These are phyloP conservation scores for Calyptommatus sinebrachiatus DNA, from an alignment of 2,113 vertebrate species.

Conservation along the genomic window DNA sequence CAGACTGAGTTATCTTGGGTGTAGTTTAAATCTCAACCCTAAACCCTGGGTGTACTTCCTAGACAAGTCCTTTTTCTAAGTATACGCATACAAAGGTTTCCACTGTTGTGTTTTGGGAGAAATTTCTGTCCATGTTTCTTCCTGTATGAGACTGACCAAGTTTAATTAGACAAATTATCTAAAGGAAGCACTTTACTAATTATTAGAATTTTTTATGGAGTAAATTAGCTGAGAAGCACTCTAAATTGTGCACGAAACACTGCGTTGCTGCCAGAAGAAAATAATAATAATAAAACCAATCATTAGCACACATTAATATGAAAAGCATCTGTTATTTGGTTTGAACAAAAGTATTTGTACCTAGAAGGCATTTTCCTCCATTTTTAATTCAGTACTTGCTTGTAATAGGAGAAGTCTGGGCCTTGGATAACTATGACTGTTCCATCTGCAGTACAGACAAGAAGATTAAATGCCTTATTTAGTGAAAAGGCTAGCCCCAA, in stretches of 20 bases:
- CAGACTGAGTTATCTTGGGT: too few species aligned
- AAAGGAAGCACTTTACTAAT: neutral
- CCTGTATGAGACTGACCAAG: neutral
- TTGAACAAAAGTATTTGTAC: constrained; percentile 25
- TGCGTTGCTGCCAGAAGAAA: neutral
- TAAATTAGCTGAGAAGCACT: neutral
- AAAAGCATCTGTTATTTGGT: neutral
- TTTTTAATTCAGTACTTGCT: neutral
- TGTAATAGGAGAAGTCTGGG: neutral
- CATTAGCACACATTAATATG: constrained; percentile 18
- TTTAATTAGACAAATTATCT: neutral
- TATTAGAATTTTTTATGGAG: neutral
- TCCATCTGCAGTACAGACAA: neutral
- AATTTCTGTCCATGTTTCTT: neutral
- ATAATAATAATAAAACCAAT: constrained; percentile 22
- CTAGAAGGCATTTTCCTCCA: neutral
- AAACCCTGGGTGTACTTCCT: neutral
- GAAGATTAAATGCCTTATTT: too few species aligned
- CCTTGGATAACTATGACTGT: neutral
- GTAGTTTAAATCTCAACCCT: neutral
- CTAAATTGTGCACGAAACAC: neutral
- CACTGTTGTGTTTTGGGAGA: neutral
- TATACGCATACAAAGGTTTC: neutral
- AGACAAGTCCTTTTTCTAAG: too few species aligned
- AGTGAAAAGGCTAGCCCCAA: neutral